Evolutionary conservation across 2,797 vertebrate species (phyloP), one percentile per base, ranked within the genome.

Genomic region (Channallabes apus): DNA sequence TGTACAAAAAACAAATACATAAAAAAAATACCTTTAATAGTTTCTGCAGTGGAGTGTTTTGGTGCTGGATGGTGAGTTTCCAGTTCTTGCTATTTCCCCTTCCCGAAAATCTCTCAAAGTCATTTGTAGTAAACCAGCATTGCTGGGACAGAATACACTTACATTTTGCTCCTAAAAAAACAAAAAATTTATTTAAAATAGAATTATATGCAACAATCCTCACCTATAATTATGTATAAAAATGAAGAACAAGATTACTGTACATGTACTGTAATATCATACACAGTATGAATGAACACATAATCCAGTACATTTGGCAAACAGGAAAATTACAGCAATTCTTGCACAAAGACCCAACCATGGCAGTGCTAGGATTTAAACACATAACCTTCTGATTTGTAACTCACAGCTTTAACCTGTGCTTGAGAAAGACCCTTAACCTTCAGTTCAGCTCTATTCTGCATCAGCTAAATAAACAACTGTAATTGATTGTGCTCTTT

Each of bases 41-140:
- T 58, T 87, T 89, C n/a, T 0, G 56, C 22, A 95, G 89, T 0
- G 93, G 0, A 2, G 18, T 90, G 1, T 32, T 27, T 11, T 0
- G 0, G 86, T 91, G 95, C 38, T 61, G 87, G 77, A 95, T 95
- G 88, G 87, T 93, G 3, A 0, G 0, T 86, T 94, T 95, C 95
- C 95, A 95, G 22, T 80, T 80, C 59, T 27, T 62, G 32, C 32
- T 4, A 9, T 1, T 64, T 41, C 5, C 59, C 24, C 86, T 95
- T 7, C 93, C 94, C 1, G 64, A 91, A 64, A 88, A 87, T 29
- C 0, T 89, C 87, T 95, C 77, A 64, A 80, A 80, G 1, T 27
- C 58, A 41, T 1, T 0, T 17, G 77, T 58, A 6, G 12, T 41
- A 24, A 62, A 79, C 77, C 77, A 79, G 5, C 0, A 0, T 2